A percentile compares a stretch with the other conserved stretches of the same genome.
Conservation (phyloP, 2,888 invertebrate genomes). For the Tipula lateralis region DNA sequence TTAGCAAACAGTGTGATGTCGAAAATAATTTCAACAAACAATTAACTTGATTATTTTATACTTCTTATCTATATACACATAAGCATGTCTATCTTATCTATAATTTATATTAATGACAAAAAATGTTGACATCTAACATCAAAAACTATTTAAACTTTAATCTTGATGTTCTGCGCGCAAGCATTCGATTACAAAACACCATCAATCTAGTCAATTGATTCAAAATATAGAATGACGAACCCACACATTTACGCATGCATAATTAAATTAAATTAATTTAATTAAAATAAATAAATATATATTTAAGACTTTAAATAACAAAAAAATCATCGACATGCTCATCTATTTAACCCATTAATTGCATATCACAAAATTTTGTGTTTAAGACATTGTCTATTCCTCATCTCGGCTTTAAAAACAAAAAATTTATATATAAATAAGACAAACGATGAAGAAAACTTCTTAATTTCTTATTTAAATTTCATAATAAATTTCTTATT, state of each 20-base stretch:
- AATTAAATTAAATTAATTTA: slow-evolving; percentile 19
- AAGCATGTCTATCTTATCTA: neutral
- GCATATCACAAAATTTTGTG: neutral
- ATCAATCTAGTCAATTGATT: slow-evolving; percentile 7
- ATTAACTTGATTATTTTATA: neutral
- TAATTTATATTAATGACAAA: neutral
- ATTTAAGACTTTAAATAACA: neutral
- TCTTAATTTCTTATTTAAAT: slow-evolving; percentile 24
- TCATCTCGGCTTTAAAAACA: neutral
- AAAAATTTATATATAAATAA: neutral
- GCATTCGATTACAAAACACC: neutral
- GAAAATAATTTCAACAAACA: neutral
- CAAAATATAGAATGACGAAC: neutral
- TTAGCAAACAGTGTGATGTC: neutral
- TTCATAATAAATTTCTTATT: slow-evolving; percentile 15
- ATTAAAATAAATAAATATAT: neutral
- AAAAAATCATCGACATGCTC: neutral
- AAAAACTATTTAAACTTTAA: neutral
- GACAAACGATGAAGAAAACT: neutral
- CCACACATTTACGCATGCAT: neutral
- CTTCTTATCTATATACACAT: neutral
- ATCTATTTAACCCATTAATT: neutral
- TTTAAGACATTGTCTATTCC: slow-evolving; percentile 11
- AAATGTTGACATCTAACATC: neutral
- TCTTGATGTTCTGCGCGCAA: neutral